phyloP scores from a whole-genome alignment of 1,140 invertebrate genomes.

The Marisa cornuarietis region DNA sequence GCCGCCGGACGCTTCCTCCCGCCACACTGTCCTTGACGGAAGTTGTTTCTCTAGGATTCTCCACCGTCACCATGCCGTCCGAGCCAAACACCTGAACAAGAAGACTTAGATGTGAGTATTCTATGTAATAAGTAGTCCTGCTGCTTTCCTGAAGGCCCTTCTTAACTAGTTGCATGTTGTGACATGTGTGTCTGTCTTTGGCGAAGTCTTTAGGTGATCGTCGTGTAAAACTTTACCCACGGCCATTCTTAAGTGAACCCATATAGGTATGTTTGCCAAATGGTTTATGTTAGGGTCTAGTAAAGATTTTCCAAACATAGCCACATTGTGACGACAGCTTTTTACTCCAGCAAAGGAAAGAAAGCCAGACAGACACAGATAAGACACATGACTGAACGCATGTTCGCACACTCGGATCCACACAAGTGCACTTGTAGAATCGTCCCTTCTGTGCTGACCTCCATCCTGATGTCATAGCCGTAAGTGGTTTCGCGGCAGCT shows the following conservation, averaged over 20 bases:
- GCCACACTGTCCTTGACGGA: conserved; percentile 17
- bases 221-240: no score
- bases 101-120: neutral
- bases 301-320: no score
- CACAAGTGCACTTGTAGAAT: neutral
- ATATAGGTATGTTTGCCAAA: no score
- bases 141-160: neutral
- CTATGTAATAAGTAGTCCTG: neutral
- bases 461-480: conserved; percentile 51
- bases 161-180: neutral
- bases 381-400: neutral
- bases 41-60: conserved; percentile 34
- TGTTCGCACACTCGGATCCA: neutral
- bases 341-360: neutral
- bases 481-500: conserved; percentile 39
- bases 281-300: no score
- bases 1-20: conserved; percentile 15
- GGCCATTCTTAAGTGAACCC: no score
- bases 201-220: no score
- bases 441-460: conserved; percentile 16
- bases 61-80: conserved; percentile 31
- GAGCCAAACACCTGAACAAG: conserved; percentile 39
- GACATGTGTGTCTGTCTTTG: neutral
- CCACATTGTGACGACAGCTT: neutral
- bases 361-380: neutral